Conservation (phyloP, 2,113 vertebrate genomes). For the Origma solitaria region DNA sequence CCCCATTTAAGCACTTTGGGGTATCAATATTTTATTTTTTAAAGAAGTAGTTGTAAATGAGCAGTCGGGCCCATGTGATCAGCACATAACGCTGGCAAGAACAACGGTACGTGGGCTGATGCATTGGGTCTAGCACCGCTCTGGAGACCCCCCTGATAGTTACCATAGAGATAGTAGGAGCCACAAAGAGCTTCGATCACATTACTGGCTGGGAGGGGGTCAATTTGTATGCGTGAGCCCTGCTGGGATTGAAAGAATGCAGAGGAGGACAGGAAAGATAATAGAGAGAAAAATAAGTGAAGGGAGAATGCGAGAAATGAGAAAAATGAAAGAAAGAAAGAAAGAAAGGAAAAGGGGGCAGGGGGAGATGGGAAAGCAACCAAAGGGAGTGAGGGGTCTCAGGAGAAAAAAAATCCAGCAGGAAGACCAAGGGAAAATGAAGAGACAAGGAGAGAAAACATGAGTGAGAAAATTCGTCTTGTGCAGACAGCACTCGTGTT, state of each 20-base stretch:
- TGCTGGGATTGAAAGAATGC: constrained; percentile 72
- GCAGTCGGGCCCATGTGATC: constrained; percentile 3
- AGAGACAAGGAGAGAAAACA: neutral
- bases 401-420: neutral
- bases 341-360: neutral
- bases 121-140: constrained; percentile 30
- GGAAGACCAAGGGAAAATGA: neutral
- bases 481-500: neutral
- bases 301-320: constrained; percentile 25
- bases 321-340: constrained; percentile 8
- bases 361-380: neutral
- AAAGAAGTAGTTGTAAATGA: constrained; percentile 4
- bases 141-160: constrained; percentile 65
- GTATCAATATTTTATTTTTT: neutral
- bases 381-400: neutral
- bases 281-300: constrained; percentile 52
- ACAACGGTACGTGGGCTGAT: constrained; percentile 15
- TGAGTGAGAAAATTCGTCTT: constrained; percentile 28
- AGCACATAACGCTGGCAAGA: neutral
- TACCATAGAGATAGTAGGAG: constrained; percentile 70
- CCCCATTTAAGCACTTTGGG: neutral
- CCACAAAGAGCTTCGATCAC: constrained; percentile 70
- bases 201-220: constrained; percentile 66
- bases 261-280: constrained; percentile 62
- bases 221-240: constrained; percentile 70